Evolutionary conservation across 2,113 vertebrate genomes (phyloP), one percentile per base, ranked within the genome.

Genomic region (Silurus meridionalis): DNA sequence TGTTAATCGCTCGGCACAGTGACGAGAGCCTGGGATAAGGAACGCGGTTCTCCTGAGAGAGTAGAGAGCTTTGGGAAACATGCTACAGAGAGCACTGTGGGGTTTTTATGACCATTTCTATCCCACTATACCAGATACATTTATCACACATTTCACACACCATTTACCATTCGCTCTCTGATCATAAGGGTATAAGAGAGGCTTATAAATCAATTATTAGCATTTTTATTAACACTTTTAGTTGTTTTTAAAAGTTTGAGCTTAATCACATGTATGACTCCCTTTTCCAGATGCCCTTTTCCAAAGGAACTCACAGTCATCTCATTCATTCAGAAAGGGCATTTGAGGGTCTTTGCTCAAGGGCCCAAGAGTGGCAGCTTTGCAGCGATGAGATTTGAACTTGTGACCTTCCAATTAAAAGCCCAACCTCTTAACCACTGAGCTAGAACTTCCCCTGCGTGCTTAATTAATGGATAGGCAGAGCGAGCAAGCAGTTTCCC

Each of bases 1-100:
- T 89, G 88, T 85, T 85, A 71, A 83, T 86, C 81, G 74, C 55
- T 89, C 79, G 57, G 72, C 8, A 10, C 48, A n/a, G 6, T 75
- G 48, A n/a, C 72, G 5, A 53, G 72, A 75, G 71, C 46, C 3
- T 21, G 71, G 21, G 72, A 53, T 53, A 23, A 52, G 53, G 48
- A 75, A 75, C 6, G 48, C 21, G 21, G 8, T 75, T n/a, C 11
- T 52, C 10, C 72, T 53, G 72, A 75, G 48, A 75, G 19, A 75
- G 72, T 53, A 11, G 37, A 48, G 37, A 19, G 48, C 48, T 75
- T 13, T 75, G 48, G 72, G 48, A 21, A 75, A 52, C 19, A 8
- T 10, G 48, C 15, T 6, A 58, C 2, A 1, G 25, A 61, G 57
- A 60, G 46, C 7, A 60, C 15, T 28, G 28, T 11, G 10, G 66